Conservation (phyloP, 2,888 invertebrate species). For the Heliothis peltigera region DNA sequence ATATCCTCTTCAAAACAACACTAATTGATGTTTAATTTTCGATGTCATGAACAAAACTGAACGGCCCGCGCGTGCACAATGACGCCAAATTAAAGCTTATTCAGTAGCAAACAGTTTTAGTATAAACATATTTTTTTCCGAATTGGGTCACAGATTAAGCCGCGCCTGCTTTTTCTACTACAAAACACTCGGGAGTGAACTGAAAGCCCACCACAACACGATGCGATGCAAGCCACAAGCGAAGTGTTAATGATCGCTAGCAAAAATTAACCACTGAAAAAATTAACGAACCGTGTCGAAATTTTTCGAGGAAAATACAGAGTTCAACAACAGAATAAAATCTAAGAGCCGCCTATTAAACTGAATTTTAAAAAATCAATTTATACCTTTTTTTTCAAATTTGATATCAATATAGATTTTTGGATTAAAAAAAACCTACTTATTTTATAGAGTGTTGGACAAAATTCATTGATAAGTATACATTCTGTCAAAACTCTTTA, state of each 20-base stretch:
- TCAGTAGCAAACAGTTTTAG: conserved; percentile 27
- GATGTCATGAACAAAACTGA: neutral
- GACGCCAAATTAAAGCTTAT: conserved; percentile 28
- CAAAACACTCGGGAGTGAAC: conserved; percentile 49
- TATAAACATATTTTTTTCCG: conserved; percentile 46
- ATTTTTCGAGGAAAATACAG: too few species aligned
- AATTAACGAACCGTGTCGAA: too few species aligned
- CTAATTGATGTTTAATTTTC: neutral
- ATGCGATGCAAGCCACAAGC: conserved; percentile 20
- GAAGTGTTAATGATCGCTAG: neutral
- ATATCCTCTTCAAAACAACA: neutral
- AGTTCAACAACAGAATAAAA: too few species aligned
- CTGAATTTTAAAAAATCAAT: too few species aligned
- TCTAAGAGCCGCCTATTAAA: too few species aligned
- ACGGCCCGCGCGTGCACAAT: conserved; percentile 7
- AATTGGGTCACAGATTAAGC: conserved; percentile 56
- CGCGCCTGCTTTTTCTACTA: conserved; percentile 37
- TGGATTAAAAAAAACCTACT: too few species aligned
- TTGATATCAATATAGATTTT: too few species aligned
- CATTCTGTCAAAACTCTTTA: too few species aligned
- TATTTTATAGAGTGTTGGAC: too few species aligned
- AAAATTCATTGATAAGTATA: too few species aligned
- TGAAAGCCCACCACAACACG: conserved; percentile 38
- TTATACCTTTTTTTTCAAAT: too few species aligned
- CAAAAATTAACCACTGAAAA: too few species aligned